Conservation (phyloP, 2,113 vertebrate species). For the Trematomus loennbergii region DNA sequence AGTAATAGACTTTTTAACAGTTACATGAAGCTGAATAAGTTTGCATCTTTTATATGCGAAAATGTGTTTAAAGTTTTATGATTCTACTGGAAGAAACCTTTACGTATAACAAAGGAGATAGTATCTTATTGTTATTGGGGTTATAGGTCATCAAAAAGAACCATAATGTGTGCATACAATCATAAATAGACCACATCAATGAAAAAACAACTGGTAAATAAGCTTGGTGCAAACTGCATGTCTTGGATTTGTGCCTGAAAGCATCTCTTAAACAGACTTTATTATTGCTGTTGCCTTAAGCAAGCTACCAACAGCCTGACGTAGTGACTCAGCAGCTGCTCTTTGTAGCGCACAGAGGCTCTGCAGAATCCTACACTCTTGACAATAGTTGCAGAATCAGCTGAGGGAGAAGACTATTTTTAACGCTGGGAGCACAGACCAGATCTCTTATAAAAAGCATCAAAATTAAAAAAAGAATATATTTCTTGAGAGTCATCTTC, state of each 20-base stretch:
- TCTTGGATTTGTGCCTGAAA: constrained; percentile 37
- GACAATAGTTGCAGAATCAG: constrained; percentile 62
- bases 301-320: constrained; percentile 24
- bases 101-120: constrained; percentile 1
- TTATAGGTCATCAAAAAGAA: constrained; percentile 13
- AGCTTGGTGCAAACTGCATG: background rate
- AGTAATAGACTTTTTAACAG: constrained; percentile 17
- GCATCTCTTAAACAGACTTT: constrained; percentile 32
- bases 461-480: constrained; percentile 29
- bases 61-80: constrained; percentile 28
- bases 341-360: constrained; percentile 49
- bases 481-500: constrained; percentile 45
- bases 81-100: constrained; percentile 29
- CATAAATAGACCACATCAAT: constrained; percentile 2
- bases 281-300: constrained; percentile 36
- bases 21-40: constrained; percentile 29
- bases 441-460: constrained; percentile 46
- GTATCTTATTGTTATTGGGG: background rate
- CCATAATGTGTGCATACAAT: background rate
- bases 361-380: constrained; percentile 51
- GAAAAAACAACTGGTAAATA: background rate
- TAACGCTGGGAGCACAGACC: constrained; percentile 39
- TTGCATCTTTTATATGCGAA: constrained; percentile 47
- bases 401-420: constrained; percentile 62
- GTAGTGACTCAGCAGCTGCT: constrained; percentile 67